These are phyloP conservation scores for Melitaea athalia DNA, from an alignment of 2,888 invertebrate species.

Conservation along the genomic window DNA sequence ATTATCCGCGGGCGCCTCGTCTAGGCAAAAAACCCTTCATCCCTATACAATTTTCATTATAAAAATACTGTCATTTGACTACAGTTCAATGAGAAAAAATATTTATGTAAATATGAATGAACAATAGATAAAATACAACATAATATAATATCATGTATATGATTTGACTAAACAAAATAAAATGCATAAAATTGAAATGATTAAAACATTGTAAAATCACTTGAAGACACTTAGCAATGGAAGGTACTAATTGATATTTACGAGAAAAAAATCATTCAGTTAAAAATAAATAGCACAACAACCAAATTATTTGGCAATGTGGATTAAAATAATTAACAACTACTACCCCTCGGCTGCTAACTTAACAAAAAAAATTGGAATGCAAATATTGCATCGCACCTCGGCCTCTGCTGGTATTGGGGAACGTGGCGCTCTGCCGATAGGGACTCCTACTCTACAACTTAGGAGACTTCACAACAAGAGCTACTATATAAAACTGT, in stretches of 20 bases:
- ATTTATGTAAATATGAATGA: constrained; percentile 73
- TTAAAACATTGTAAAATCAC: constrained; percentile 76
- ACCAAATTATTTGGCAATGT: constrained; percentile 81
- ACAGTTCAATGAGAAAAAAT: constrained; percentile 80
- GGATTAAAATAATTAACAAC: constrained; percentile 75
- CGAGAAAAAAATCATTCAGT: constrained; percentile 53
- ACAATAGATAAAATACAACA: constrained; percentile 76
- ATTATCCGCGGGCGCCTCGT: constrained; percentile 44
- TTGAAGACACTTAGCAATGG: constrained; percentile 74
- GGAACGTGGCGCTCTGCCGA: constrained; percentile 43
- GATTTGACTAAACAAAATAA: constrained; percentile 81
- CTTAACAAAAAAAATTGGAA: constrained; percentile 78
- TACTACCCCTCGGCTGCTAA: constrained; percentile 73
- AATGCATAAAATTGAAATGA: constrained; percentile 82
- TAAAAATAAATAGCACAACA: constrained; percentile 79
- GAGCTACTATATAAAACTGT: constrained; percentile 68
- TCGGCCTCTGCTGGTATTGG: constrained; percentile 52
- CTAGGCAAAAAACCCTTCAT: constrained; percentile 72
- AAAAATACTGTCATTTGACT: constrained; percentile 84
- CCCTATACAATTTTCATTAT: constrained; percentile 80
- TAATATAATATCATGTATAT: constrained; percentile 79
- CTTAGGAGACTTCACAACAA: constrained; percentile 65
- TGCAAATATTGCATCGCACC: constrained; percentile 82
- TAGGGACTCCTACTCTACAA: constrained; percentile 52
- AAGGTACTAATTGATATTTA: constrained; percentile 79